Evolutionary conservation across 2,113 vertebrate genomes (phyloP), one percentile per base, ranked within the genome.

Genomic region (Glaucidium brasilianum): DNA sequence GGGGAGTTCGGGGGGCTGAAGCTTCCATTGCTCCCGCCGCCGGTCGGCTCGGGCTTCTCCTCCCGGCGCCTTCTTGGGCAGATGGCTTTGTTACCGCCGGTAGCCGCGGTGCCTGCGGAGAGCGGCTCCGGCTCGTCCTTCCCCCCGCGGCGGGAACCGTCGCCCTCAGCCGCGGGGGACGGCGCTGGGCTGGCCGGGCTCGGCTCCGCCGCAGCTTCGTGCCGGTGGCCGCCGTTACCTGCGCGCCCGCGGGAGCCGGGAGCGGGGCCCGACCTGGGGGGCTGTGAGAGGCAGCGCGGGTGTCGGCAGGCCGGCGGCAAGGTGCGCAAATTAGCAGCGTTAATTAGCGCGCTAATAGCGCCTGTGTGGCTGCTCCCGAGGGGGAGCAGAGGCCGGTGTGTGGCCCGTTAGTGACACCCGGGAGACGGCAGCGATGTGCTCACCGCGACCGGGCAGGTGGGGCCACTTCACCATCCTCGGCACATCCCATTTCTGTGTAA

Each of bases 401-500:
- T 1, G 77, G 25, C 68, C 77, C 32, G 25, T 25, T 10, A 22
- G 58, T 2, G 23, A 22, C 5, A 20, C 34, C 13, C 41, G 18
- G 3, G 41, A 5, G 50, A 39, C 6, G 72, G 45, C 88, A 78
- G 50, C 93, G 60, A 15, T 49, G 76, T 6, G 2, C 68, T 26
- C 20, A 1, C 58, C 8, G 20, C 15, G 3, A 25, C 66, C 58
- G 1, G 13, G 1, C 37, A 19, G 71, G 75, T 27, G 12, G 74
- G 74, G 78, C 25, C 7, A 2, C 71, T 21, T 41, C 2, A 2
- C 7, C 4, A 2, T 11, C 53, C 78, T 18, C 69, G 14, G 2
- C 63, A 1, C 60, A 0, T 13, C 34, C 55, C 9, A 29, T 23
- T 19, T 2, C 49, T 2, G 11, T 12, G 30, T 30, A 3, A 39